phyloP scores from a whole-genome alignment of 1,140 invertebrate genomes.

The Cydia strobilella region DNA sequence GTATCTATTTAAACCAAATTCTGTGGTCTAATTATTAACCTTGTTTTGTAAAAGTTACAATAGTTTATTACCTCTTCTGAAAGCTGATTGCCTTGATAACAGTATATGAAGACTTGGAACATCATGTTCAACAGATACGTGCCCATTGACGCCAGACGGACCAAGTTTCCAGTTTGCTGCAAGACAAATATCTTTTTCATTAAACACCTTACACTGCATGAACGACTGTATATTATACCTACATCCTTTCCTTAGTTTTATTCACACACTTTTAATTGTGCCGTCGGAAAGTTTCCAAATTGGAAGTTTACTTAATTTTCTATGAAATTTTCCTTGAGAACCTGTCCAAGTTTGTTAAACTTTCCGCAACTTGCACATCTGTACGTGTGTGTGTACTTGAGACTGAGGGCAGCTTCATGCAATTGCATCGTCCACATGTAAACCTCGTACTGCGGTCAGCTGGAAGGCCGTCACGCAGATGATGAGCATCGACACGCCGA shows the following conservation, averaged over 20 bases:
- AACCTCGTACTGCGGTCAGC: constrained; percentile 65
- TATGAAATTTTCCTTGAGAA: too few species aligned
- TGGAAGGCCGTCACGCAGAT: constrained; percentile 80
- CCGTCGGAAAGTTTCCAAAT: too few species aligned
- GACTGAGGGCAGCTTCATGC: too few species aligned
- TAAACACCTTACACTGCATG: neutral
- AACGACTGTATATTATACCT: neutral
- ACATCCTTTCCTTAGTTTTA: too few species aligned
- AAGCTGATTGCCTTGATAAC: constrained; percentile 80
- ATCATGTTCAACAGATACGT: constrained; percentile 77
- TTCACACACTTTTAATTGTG: too few species aligned
- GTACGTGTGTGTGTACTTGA: too few species aligned
- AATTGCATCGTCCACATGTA: too few species aligned
- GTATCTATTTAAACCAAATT: too few species aligned
- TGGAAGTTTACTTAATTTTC: too few species aligned
- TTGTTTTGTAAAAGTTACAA: neutral
- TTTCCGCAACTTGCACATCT: too few species aligned
- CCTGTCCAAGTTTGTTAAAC: too few species aligned
- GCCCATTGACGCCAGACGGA: constrained; percentile 69
- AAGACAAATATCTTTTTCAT: constrained; percentile 42
- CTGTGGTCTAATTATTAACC: too few species aligned
- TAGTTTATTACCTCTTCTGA: constrained; percentile 64
- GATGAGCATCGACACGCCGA: constrained; percentile 77
- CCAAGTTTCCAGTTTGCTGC: constrained; percentile 60
- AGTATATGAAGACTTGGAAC: constrained; percentile 80